A percentile compares a stretch with the other conserved stretches of the same genome.
These are phyloP conservation scores for Netta rufina DNA, from an alignment of 2,797 vertebrate species.

Conservation along the genomic window DNA sequence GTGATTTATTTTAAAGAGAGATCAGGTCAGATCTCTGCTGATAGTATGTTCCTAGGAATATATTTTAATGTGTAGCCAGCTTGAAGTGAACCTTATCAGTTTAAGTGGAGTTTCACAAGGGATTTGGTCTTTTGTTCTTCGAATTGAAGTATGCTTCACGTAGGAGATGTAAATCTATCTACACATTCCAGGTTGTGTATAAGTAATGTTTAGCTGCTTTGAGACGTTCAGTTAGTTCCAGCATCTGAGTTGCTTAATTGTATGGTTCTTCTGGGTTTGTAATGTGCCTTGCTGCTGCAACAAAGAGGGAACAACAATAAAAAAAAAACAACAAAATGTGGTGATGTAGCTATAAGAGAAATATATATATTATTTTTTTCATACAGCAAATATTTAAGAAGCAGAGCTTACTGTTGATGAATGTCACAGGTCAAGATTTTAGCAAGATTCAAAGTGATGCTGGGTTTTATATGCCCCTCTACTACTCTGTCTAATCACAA, in stretches of 20 bases:
- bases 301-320: background rate
- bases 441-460: background rate
- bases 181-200: background rate
- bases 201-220: background rate
- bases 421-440: background rate
- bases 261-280: background rate
- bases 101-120: slow-evolving; percentile 2
- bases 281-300: background rate
- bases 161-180: background rate
- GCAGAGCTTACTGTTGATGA: background rate
- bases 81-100: background rate
- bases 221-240: background rate
- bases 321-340: background rate
- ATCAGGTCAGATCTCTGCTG: slow-evolving; percentile 7
- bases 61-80: slow-evolving; percentile 3
- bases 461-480: background rate
- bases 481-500: background rate
- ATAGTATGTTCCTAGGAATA: slow-evolving; percentile 4
- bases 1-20: slow-evolving; percentile 24
- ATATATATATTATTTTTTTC: background rate
- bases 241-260: background rate
- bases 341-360: background rate
- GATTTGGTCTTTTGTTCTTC: background rate
- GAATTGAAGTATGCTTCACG: background rate
- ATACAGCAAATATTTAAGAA: background rate